Percentiles rank a stretch among this genome's conserved stretches.
Evolutionary conservation across 2,888 invertebrate species (phyloP).

Genomic region (Dryocosmus kuriphilus): DNA sequence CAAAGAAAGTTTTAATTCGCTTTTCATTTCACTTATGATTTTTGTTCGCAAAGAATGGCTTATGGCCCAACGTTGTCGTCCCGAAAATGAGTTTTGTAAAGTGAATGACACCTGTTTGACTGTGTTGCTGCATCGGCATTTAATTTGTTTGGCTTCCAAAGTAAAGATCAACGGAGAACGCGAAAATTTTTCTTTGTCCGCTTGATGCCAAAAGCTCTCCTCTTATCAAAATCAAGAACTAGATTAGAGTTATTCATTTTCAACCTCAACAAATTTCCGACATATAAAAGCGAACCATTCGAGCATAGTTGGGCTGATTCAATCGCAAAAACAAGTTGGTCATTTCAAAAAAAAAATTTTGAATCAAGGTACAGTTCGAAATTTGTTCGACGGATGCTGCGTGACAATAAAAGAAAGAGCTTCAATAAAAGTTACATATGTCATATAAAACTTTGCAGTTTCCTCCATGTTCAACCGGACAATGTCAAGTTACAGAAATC

Average conservation of each 20-base stretch:
- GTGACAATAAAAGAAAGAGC: constrained; percentile 46
- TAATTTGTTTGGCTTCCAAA: no score
- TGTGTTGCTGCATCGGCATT: no score
- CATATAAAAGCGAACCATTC: constrained; percentile 59
- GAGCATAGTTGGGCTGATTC: constrained; percentile 51
- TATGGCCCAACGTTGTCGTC: no score
- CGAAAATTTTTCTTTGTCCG: no score
- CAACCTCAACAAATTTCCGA: constrained; percentile 45
- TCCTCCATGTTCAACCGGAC: constrained; percentile 50
- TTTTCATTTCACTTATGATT: no score
- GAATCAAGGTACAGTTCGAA: constrained; percentile 61
- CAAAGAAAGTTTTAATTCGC: no score
- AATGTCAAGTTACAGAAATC: constrained; percentile 55
- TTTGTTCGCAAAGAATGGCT: no score
- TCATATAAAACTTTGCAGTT: constrained; percentile 56
- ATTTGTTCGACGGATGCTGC: constrained; percentile 61
- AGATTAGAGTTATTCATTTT: constrained; percentile 36
- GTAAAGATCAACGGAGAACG: no score
- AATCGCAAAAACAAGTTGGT: constrained; percentile 59
- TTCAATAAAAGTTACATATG: constrained; percentile 50
- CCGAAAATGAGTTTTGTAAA: no score
- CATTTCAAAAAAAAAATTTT: constrained; percentile 60
- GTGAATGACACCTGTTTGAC: no score
- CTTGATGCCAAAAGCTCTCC: constrained; percentile 13
- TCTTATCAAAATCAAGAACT: constrained; percentile 49